These are phyloP conservation scores for Panorpa germanica DNA, from an alignment of 2,888 invertebrate genomes.

Conservation along the genomic window DNA sequence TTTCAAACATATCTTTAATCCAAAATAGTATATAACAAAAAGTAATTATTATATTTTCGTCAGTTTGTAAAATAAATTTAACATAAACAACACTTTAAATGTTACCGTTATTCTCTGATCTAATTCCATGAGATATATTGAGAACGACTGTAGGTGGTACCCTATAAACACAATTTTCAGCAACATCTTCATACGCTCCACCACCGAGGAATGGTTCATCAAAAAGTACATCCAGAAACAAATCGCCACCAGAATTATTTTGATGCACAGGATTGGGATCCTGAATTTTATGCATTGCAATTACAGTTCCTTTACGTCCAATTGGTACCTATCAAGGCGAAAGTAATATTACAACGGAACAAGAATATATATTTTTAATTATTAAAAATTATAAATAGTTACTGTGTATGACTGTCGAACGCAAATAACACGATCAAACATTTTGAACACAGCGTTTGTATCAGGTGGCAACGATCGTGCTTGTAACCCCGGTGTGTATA, in stretches of 20 bases:
- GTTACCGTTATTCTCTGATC: constrained; percentile 7
- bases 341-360: neutral
- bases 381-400: constrained; percentile 10
- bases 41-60: too few relatives aligned
- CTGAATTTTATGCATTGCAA: constrained; percentile 36
- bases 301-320: constrained; percentile 69
- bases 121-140: constrained; percentile 28
- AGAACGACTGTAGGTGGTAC: constrained; percentile 25
- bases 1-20: constrained; percentile 3
- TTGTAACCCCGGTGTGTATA: constrained; percentile 35
- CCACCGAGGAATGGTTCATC: constrained; percentile 59
- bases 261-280: constrained; percentile 25
- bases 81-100: too few relatives aligned
- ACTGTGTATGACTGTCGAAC: constrained; percentile 50
- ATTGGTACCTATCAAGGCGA: constrained; percentile 34
- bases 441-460: constrained; percentile 35
- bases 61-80: too few relatives aligned
- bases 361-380: neutral
- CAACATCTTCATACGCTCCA: constrained; percentile 16
- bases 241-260: constrained; percentile 31
- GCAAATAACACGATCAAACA: constrained; percentile 76
- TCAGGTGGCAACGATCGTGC: constrained; percentile 43
- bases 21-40: neutral
- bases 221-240: constrained; percentile 62
- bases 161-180: constrained; percentile 21